Percentiles rank a stretch among this genome's conserved stretches.
phyloP scores from a whole-genome alignment of 2,888 invertebrate genomes.

The Mantis religiosa region DNA sequence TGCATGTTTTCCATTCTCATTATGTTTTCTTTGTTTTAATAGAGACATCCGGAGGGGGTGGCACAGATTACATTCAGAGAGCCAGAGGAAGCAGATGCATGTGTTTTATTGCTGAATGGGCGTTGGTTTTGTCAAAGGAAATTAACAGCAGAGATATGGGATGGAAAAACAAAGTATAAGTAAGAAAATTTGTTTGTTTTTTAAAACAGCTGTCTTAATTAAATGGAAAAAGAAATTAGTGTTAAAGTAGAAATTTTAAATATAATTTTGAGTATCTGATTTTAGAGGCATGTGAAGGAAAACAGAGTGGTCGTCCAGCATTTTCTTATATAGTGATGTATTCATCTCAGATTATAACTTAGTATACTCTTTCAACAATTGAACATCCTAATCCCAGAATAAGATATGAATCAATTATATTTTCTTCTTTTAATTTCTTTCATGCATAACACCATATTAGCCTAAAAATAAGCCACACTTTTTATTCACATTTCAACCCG shows the following conservation, averaged over 20 bases:
- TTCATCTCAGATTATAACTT: too few relatives aligned
- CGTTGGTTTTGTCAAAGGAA: slow-evolving; percentile 85
- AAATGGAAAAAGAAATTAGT: background rate
- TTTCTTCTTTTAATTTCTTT: too few relatives aligned
- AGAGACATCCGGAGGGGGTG: slow-evolving; percentile 91
- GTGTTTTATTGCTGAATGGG: slow-evolving; percentile 80
- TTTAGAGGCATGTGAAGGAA: too few relatives aligned
- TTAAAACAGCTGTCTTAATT: background rate
- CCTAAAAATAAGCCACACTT: too few relatives aligned
- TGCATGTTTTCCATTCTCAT: too few relatives aligned
- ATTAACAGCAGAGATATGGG: slow-evolving; percentile 86
- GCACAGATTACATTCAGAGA: slow-evolving; percentile 87
- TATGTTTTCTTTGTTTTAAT: slow-evolving; percentile 31
- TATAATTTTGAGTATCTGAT: background rate
- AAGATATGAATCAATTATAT: too few relatives aligned
- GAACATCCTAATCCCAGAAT: too few relatives aligned
- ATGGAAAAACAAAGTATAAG: slow-evolving; percentile 91
- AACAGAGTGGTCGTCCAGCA: too few relatives aligned
- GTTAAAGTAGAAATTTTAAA: background rate
- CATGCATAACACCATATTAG: too few relatives aligned
- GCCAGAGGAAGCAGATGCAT: slow-evolving; percentile 87
- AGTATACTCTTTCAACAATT: too few relatives aligned
- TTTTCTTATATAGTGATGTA: too few relatives aligned
- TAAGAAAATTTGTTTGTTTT: slow-evolving; percentile 38
- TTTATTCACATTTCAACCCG: too few relatives aligned